Evolutionary conservation across 2,113 vertebrate genomes (phyloP), one percentile per base, ranked within the genome.

Genomic region (Paedocypris sp.): DNA sequence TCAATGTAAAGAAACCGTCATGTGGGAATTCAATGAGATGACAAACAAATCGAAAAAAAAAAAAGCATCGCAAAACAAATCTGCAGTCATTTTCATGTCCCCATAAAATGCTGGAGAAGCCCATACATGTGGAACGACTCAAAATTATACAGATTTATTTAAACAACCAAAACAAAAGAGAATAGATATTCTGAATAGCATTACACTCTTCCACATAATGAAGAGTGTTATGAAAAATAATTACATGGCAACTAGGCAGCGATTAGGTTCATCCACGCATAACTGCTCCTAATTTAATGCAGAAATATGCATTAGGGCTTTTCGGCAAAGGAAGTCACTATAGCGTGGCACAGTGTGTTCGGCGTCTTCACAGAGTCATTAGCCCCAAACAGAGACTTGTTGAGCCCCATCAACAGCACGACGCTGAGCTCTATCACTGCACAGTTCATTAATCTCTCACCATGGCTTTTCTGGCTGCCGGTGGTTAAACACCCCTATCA

Each of bases 381-480:
- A 74, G 53, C 68, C 62, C 68, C 65, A 51, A 39, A 56, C 68
- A 54, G 61, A 53, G 58, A 46, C 60, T 64, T 71, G 65, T 68
- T 71, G 66, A 71, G 39, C 41, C 68, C 20, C 41, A 53, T 36
- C 57, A 73, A 56, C 70, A 72, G 62, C 66, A 65, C 51, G 62
- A 72, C 70, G 57, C 31, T 61, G 38, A 62, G 47, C 61, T 49
- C 51, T 54, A 72, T 68, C 66, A 72, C 51, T 62, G 46, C 58
- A 62, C 70, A 62, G 66, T 65, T 72, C 70, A 73, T 72, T 68
- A 50, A 73, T 76, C 69, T 73, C 63, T 70, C 52, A 48, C 65
- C 54, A 56, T 13, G 25, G 66, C 62, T 54, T 65, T 64, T 71
- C 58, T 53, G 45, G 57, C 69, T 67, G 65, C 61, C 69, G 31